Base-by-base conservation (phyloP, 2,797 vertebrate species). In the Squalus acanthias region DNA sequence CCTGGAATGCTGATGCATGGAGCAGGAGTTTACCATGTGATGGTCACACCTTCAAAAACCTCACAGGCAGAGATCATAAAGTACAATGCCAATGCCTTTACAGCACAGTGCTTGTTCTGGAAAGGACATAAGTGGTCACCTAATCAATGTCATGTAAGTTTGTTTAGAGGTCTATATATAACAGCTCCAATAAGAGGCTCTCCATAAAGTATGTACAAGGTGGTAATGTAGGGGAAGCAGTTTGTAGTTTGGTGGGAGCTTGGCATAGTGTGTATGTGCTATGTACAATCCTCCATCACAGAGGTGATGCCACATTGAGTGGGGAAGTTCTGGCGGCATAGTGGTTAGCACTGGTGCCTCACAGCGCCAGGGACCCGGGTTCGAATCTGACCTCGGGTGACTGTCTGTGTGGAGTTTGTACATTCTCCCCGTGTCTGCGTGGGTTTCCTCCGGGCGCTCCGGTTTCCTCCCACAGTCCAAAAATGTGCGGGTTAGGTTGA, bases 41-140 rank as follows among this genome's bases (percentile, higher is more conserved):
- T 97, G 0, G 9, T 96, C 29, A 96, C 33, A 20, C 96, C 97
- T 93, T 22, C 89, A 10, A 97, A 97, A 96, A 97, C 97, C 92
- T 96, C 96, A 0, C 96, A 96, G 96, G 95, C 95, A 8, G 17
- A 88, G 1, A n/a, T 50, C 0, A 26, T 98, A 96, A 96, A 15
- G 0, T 94, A 98, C 57, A 96, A 0, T 0, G 60, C 98, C 96
- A 97, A 72, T 0, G 96, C 97, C 17, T 97, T 97, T 79, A 96
- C 91, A 63, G 97, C 93, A 96, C 98, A 98, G 97, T 98, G 98
- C 67, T 2, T 98, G 96, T 98, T 96, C 97, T 98, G 98, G 98
- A 1, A 98, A 96, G 39, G 0, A 26, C 0, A 92, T 7, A 65
- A 92, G 33, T 92, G 89, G 89, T 65, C 89, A n/a, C 0, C 60